These are phyloP conservation scores for Masticophis lateralis DNA, from an alignment of 2,797 vertebrate species.

Conservation along the genomic window DNA sequence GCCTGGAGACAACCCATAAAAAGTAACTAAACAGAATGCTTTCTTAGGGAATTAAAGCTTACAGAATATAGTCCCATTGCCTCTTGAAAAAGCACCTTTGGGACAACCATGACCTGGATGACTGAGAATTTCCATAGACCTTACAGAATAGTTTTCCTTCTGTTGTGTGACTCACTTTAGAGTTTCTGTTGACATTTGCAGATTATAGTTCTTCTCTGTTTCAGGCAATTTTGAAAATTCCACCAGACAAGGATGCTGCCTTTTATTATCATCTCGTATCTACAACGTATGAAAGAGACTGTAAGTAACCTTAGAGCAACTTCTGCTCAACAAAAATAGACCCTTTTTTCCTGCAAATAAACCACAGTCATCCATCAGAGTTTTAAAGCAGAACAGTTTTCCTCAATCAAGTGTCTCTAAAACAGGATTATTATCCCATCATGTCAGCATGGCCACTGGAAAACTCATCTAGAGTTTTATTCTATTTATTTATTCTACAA, in stretches of 20 bases:
- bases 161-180: conserved; percentile 83
- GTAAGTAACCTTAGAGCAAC: not conserved
- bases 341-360: not conserved
- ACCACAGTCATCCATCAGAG: not conserved
- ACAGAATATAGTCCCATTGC: not conserved
- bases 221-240: conserved; percentile 97
- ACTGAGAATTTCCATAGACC: not conserved
- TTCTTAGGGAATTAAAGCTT: conserved; percentile 21
- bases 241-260: conserved; percentile 96
- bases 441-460: not conserved
- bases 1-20: not conserved
- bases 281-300: conserved; percentile 65
- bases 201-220: conserved; percentile 98
- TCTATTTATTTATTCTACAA: not conserved
- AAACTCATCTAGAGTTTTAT: not conserved
- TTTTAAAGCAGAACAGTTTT: not conserved
- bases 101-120: not conserved
- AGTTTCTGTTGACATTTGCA: conserved; percentile 99
- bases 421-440: not conserved
- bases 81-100: not conserved
- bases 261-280: conserved; percentile 97
- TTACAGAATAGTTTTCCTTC: not conserved
- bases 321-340: not conserved
- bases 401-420: not conserved
- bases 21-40: not conserved